A percentile compares a stretch with the other conserved stretches of the same genome.
Evolutionary conservation across 1,140 invertebrate genomes (phyloP).

Genomic region (Polypedilum vanderplanki): DNA sequence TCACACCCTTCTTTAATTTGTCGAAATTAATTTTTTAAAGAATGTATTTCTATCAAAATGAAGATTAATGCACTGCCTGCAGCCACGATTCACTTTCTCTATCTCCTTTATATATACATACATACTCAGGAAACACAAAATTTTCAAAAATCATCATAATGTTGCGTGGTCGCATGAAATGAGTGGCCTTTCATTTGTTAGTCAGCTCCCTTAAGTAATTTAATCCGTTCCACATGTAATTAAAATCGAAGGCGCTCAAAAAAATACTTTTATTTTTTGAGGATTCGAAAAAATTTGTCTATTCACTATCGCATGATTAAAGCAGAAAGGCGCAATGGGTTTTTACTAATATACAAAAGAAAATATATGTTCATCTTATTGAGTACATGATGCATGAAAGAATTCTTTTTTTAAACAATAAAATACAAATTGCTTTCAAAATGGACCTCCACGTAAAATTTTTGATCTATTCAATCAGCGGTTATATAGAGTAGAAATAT

Average conservation of each 20-base stretch:
- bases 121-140: too few species aligned
- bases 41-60: background rate
- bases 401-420: background rate
- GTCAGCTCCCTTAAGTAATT: background rate
- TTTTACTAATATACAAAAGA: background rate
- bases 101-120: too few species aligned
- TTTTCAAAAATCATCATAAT: too few species aligned
- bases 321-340: background rate
- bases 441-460: background rate
- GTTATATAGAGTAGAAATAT: constrained; percentile 24
- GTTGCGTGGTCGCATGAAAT: too few species aligned
- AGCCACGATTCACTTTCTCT: background rate
- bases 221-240: background rate
- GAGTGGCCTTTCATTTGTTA: too few species aligned
- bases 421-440: constrained; percentile 11
- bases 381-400: background rate
- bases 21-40: background rate
- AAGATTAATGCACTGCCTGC: background rate
- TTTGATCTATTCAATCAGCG: constrained; percentile 8
- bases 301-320: background rate
- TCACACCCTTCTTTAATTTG: background rate
- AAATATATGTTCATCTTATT: background rate
- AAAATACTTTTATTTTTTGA: background rate
- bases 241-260: background rate
- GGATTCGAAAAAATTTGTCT: background rate